Base-by-base conservation (phyloP, 2,113 vertebrate genomes). In the Hemicordylus capensis region DNA sequence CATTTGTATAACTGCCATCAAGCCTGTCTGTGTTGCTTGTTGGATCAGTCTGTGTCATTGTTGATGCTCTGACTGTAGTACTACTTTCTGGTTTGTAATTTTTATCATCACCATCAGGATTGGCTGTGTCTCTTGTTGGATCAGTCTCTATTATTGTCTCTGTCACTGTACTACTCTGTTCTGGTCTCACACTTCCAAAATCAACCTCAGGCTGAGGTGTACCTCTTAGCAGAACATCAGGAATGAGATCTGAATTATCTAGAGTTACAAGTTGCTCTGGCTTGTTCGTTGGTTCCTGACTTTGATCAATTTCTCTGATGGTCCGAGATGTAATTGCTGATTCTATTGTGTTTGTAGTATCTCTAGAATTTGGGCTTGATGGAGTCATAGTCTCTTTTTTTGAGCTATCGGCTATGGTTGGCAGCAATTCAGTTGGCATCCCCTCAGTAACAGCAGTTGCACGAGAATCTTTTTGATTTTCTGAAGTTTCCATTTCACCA, bases 381-480 rank as follows among this genome's bases (percentile, higher is more conserved):
- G 42, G 0, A 0, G 0, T 46, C n/a, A 46, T 14, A 48, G 15
- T 59, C 72, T 89, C 93, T 54, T 92, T 90, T 2, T 87, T 90
- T 44, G 91, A 90, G 75, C 89, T 73, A 34, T 67, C 79, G 37
- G 12, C 34, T 54, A 67, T 7, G 20, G 63, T 48, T 19, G 28
- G 2, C 28, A 51, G 46, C 44, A 51, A 61, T 66, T 8, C 3
- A 59, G 51, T 59, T 20, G 26, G 37, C 56, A 44, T 58, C 3
- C 48, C 28, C 3, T 83, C 26, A 72, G 80, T 28, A 59, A 44
- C 15, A 42, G 34, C 37, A 59, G 67, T 58, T n/a, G 67, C 46
- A 51, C 31, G 34, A 0, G 90, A 93, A 80, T 93, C 93, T 75
- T 93, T 93, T 85, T 92, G 89, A 22, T 84, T 88, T 37, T 85